Conservation (phyloP, 2,113 vertebrate species). For the Rhinolophus sinicus region DNA sequence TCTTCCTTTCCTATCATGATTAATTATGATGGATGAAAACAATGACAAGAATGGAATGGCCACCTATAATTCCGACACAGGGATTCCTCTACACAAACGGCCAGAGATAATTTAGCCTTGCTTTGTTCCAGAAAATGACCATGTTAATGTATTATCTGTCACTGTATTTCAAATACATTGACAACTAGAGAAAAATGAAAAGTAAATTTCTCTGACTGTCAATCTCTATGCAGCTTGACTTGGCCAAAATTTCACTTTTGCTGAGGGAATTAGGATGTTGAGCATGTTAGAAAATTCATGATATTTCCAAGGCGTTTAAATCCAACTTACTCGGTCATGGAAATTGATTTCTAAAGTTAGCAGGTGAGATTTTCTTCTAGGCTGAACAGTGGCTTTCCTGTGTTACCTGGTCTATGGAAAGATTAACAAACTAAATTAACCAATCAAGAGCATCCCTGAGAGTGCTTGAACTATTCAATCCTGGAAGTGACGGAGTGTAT, state of each 20-base stretch:
- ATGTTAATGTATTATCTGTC: constrained; percentile 57
- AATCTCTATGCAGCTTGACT: constrained; percentile 52
- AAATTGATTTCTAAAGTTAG: constrained; percentile 49
- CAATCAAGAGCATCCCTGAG: not conserved
- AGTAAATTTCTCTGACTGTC: constrained; percentile 16
- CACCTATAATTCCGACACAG: not conserved
- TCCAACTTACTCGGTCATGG: not conserved
- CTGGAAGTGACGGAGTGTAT: fast-evolving
- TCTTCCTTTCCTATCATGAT: not conserved
- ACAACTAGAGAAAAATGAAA: not conserved
- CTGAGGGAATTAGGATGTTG: constrained; percentile 39
- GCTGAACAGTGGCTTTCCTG: not conserved
- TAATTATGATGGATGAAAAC: not conserved
- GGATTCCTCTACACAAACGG: not conserved
- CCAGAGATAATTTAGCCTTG: not conserved
- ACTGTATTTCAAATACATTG: not conserved
- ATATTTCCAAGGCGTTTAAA: not conserved
- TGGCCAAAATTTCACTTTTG: constrained; percentile 58
- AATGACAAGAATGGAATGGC: not conserved
- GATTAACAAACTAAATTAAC: not conserved
- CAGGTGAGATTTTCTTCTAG: not conserved
- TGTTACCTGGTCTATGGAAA: not conserved
- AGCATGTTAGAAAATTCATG: not conserved
- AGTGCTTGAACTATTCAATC: fast-evolving
- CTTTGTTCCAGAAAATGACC: constrained; percentile 54